Evolutionary conservation across 37 sponge, comb jelly and placozoan species (phyloP), one percentile per base, ranked within the genome.

Genomic region (Ianthella basta): DNA sequence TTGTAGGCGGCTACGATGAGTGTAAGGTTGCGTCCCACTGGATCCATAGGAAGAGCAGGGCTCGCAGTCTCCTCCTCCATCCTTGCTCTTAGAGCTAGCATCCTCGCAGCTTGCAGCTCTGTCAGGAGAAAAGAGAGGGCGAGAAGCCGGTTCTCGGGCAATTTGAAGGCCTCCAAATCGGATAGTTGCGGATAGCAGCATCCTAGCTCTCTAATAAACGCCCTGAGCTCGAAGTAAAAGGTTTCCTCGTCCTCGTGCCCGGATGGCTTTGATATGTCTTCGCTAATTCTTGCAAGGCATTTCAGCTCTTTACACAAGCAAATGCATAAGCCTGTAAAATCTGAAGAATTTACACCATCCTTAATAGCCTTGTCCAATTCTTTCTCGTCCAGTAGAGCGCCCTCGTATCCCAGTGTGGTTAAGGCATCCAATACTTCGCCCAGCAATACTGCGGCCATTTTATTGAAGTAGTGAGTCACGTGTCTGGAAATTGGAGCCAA

Each of bases 211-310:
- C 23, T 69, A 0, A 95, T 85, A 53, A 95, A 92, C 0, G 81
- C 69, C n/a, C 88, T 56, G 40, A 95, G 23, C 69, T 95, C 95
- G 19, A 95, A 44, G 65, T 89, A 65, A 24, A 95, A 95, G 3
- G 92, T 69, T 50, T 91, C 93, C 1, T 25, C 56, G 41, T 95
- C 95, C 35, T 86, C 93, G 8, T 60, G 74, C 6, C 91, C 94
- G 41, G 78, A 55, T 0, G 89, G 92, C 1, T 19, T 40, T 4
- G 85, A 44, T 24, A 93, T 88, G 0, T 55, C 27, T 35, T 90
- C 91, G 1, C 80, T 63, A 40, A 93, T 34, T 25, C 50, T 19
- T 20, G 60, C 39, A 15, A 82, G 85, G 16, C 18, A 0, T 68
- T 93, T 87, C 37, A 93, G 70, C 38, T 87, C 88, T 0, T 35